Conservation (phyloP, 2,797 vertebrate species). For the Acipenser transmontanus region DNA sequence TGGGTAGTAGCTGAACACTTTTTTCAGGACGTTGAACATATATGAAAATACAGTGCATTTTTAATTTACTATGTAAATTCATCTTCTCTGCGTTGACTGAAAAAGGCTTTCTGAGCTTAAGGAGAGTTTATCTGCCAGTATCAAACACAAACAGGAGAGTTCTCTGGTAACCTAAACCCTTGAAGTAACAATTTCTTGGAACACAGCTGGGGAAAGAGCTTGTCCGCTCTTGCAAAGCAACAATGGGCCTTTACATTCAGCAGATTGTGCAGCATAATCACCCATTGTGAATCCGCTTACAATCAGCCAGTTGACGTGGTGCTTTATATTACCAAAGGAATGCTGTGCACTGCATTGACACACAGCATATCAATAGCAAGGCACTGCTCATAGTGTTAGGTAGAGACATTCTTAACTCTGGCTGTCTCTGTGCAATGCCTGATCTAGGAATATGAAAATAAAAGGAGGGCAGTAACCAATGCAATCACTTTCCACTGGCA, state of each 20-base stretch:
- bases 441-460: too few species aligned
- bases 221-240: constrained; percentile 15
- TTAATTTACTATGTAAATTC: too few species aligned
- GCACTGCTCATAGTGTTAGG: not conserved
- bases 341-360: not conserved
- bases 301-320: constrained; percentile 4
- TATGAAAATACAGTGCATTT: too few species aligned
- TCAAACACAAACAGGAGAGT: too few species aligned
- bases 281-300: constrained; percentile 23
- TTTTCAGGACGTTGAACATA: too few species aligned
- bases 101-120: too few species aligned
- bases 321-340: constrained; percentile 12
- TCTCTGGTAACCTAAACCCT: constrained; percentile 13
- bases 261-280: constrained; percentile 17
- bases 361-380: not conserved
- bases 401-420: not conserved
- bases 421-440: too few species aligned
- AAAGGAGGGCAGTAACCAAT: too few species aligned
- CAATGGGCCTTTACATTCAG: constrained; percentile 26
- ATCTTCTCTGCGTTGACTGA: too few species aligned
- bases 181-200: constrained; percentile 25
- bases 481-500: too few species aligned
- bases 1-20: too few species aligned
- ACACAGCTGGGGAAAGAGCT: constrained; percentile 6
- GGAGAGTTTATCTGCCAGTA: too few species aligned